These are phyloP conservation scores for Enteromius trimaculatus DNA, from an alignment of 2,797 vertebrate species.

Conservation along the genomic window DNA sequence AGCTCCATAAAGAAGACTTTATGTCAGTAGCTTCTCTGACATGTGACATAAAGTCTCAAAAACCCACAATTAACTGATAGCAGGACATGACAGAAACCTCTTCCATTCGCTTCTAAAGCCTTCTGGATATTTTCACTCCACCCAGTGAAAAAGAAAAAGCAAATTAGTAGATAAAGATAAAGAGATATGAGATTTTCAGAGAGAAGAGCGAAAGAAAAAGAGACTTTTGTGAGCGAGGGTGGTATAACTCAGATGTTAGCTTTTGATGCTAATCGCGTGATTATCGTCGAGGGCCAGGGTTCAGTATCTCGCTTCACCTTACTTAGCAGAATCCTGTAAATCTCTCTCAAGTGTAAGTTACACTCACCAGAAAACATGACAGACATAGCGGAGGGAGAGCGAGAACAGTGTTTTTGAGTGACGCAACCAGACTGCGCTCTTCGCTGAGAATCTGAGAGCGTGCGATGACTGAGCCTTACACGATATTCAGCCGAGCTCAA, in stretches of 20 bases:
- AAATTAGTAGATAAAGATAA: neutral
- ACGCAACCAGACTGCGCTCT: conserved; percentile 75
- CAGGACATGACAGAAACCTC: neutral
- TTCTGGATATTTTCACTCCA: conserved; percentile 29
- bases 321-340: conserved; percentile 67
- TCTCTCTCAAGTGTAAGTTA: conserved; percentile 59
- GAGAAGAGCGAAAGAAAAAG: conserved; percentile 28
- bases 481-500: conserved; percentile 78
- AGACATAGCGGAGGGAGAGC: conserved; percentile 18
- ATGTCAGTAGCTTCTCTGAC: neutral
- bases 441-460: conserved; percentile 64
- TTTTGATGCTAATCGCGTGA: conserved; percentile 63
- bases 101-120: neutral
- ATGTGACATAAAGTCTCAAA: neutral
- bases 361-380: conserved; percentile 9
- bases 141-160: conserved; percentile 16
- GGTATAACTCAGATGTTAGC: conserved; percentile 54
- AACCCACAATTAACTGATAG: neutral
- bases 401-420: conserved; percentile 72
- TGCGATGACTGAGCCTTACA: conserved; percentile 76
- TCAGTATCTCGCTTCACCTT: conserved; percentile 60
- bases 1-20: neutral
- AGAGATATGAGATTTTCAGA: conserved; percentile 11
- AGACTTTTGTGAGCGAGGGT: conserved; percentile 51
- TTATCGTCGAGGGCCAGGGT: conserved; percentile 61